These are phyloP conservation scores for Drosophila quadrilineata DNA, from an alignment of 1,140 invertebrate genomes.

Conservation along the genomic window DNA sequence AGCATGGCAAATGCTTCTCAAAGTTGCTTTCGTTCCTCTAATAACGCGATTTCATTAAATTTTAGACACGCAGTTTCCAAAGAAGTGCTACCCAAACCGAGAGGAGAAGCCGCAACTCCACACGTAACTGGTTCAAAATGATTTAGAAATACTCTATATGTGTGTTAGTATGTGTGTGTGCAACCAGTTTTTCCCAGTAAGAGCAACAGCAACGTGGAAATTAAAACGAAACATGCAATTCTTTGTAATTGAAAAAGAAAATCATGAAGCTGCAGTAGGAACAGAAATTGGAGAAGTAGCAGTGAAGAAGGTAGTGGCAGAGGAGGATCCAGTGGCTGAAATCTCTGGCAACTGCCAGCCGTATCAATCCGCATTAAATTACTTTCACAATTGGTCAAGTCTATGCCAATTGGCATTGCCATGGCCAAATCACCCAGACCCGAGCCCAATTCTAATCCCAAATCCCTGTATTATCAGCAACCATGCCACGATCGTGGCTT, in stretches of 20 bases:
- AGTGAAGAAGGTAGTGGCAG: background rate
- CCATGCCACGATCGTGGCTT: conserved; percentile 53
- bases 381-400: conserved; percentile 74
- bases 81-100: conserved; percentile 34
- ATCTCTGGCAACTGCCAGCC: no score
- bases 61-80: conserved; percentile 74
- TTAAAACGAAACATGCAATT: conserved; percentile 80
- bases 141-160: no score
- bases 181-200: conserved; percentile 55
- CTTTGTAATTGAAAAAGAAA: conserved; percentile 66
- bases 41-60: conserved; percentile 72
- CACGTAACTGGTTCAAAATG: conserved; percentile 73
- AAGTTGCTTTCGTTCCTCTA: conserved; percentile 39
- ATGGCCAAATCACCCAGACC: background rate
- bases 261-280: background rate
- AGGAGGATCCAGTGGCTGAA: background rate
- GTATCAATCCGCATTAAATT: conserved; percentile 69
- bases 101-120: conserved; percentile 6
- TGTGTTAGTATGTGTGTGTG: no score
- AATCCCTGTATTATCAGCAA: conserved; percentile 53
- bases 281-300: conserved; percentile 2
- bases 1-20: conserved; percentile 52
- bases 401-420: conserved; percentile 27
- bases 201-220: conserved; percentile 47
- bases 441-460: background rate